phyloP scores from a whole-genome alignment of 2,797 vertebrate species.

The Brachyalestes nurse region DNA sequence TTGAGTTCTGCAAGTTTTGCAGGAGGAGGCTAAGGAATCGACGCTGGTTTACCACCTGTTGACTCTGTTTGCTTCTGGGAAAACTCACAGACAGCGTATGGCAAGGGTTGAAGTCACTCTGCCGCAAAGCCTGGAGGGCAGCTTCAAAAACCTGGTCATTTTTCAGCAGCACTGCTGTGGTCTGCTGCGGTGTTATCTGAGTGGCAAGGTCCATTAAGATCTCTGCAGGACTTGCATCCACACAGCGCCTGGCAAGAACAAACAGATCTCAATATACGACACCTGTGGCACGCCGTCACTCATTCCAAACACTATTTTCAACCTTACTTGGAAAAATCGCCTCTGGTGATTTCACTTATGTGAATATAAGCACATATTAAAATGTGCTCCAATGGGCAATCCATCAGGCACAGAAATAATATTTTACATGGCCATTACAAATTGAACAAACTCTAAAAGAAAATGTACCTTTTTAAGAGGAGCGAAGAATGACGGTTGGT shows the following conservation, averaged over 20 bases:
- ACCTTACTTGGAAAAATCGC: background rate
- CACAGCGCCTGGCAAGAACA: constrained; percentile 48
- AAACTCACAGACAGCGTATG: constrained; percentile 81
- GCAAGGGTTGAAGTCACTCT: constrained; percentile 81
- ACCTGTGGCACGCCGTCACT: background rate
- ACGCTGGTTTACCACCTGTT: constrained; percentile 64
- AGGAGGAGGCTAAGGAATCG: constrained; percentile 85
- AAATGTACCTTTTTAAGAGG: constrained; percentile 69
- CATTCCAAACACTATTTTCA: background rate
- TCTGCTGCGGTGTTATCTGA: constrained; percentile 57
- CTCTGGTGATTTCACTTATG: background rate
- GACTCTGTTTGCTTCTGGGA: constrained; percentile 54
- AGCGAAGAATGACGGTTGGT: constrained; percentile 62
- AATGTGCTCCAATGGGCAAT: background rate
- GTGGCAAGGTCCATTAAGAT: constrained; percentile 65
- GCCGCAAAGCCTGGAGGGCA: constrained; percentile 83
- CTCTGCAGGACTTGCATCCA: constrained; percentile 58
- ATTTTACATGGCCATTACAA: background rate
- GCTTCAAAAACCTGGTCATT: constrained; percentile 77
- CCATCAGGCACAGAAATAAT: background rate
- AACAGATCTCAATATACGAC: constrained; percentile 9
- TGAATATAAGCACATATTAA: background rate
- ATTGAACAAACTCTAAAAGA: background rate
- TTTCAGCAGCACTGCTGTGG: constrained; percentile 63
- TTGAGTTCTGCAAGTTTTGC: constrained; percentile 83